Evolutionary conservation across 1,140 invertebrate species (phyloP).

Genomic region (Arion vulgaris): DNA sequence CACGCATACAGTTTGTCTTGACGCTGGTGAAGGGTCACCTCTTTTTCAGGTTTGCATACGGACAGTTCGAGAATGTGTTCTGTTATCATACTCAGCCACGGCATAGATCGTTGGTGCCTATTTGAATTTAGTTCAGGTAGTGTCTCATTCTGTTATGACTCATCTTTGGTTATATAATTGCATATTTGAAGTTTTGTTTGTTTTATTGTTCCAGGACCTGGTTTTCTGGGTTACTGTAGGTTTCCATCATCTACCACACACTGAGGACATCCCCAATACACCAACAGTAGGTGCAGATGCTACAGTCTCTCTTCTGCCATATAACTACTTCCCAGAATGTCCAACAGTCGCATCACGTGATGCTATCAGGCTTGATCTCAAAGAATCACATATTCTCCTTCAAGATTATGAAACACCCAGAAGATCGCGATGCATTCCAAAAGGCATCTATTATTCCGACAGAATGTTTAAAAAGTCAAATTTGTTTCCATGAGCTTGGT

Average conservation of each 20-base stretch:
- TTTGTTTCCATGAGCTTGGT: not conserved
- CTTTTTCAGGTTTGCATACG: no score
- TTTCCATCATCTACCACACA: conserved; percentile 62
- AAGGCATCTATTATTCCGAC: not conserved
- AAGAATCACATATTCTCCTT: not conserved
- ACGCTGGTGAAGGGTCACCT: no score
- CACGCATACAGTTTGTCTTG: no score
- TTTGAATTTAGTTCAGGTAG: no score
- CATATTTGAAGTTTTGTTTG: no score
- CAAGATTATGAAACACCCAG: not conserved
- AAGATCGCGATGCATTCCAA: not conserved
- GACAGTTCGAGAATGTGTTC: no score
- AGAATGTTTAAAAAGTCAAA: not conserved
- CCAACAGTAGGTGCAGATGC: conserved; percentile 56
- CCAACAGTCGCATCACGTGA: conserved; percentile 57
- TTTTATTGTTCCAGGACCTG: conserved; percentile 63
- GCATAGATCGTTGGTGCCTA: no score
- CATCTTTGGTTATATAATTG: no score
- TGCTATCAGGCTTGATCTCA: conserved; percentile 73
- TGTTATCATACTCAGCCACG: no score
- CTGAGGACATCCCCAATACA: conserved; percentile 62
- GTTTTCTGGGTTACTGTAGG: conserved; percentile 64
- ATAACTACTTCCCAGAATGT: conserved; percentile 62
- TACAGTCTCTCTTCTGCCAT: conserved; percentile 58
- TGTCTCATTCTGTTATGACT: no score